A percentile compares a stretch with the other conserved stretches of the same genome.
Conservation (phyloP, 2,888 invertebrate genomes). For the Epicampocera succincta region DNA sequence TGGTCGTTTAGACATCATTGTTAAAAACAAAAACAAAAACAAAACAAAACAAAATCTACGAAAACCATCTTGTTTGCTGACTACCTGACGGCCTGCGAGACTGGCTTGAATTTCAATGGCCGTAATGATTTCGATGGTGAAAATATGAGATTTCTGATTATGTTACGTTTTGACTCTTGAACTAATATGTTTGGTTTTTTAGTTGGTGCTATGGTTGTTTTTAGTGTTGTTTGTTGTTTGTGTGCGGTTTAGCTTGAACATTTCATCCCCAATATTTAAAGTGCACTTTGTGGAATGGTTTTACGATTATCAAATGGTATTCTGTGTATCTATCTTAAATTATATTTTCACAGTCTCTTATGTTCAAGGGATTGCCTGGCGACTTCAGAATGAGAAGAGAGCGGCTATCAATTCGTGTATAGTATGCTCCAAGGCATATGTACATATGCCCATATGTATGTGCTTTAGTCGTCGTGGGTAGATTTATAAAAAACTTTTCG, state of each 20-base stretch:
- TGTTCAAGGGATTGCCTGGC: too few species aligned
- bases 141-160: constrained; percentile 34
- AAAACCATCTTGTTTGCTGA: constrained; percentile 35
- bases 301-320: constrained; percentile 49
- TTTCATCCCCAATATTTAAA: constrained; percentile 54
- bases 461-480: too few species aligned
- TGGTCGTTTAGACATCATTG: constrained; percentile 51
- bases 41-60: too few species aligned
- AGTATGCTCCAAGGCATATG: too few species aligned
- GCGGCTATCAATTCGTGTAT: too few species aligned
- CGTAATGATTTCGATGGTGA: constrained; percentile 44
- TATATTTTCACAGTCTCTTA: too few species aligned
- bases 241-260: constrained; percentile 15
- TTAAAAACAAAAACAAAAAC: not conserved
- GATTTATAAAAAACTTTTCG: too few species aligned
- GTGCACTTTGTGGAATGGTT: constrained; percentile 35
- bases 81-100: not conserved
- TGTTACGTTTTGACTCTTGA: constrained; percentile 58
- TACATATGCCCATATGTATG: too few species aligned
- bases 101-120: constrained; percentile 58
- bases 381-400: too few species aligned
- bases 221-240: constrained; percentile 30
- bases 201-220: not conserved
- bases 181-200: constrained; percentile 37
- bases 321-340: constrained; percentile 40